Evolutionary conservation across 1,140 invertebrate species (phyloP).

Genomic region (Kradibia gibbosae): DNA sequence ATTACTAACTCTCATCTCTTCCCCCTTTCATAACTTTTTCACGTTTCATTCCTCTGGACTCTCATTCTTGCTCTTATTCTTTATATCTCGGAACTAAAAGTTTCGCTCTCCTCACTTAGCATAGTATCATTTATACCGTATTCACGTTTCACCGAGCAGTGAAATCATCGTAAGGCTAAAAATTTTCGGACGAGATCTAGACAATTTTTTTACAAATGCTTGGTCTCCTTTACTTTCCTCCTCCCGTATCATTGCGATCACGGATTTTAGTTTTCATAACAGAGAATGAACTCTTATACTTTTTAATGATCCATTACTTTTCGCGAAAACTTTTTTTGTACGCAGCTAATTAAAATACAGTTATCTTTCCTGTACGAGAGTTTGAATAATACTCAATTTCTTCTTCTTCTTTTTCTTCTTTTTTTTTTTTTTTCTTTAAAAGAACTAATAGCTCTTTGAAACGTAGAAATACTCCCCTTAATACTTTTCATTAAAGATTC

Average conservation of each 20-base stretch:
- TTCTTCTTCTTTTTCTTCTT: no score
- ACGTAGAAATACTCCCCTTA: not conserved
- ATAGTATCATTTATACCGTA: not conserved
- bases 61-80: not conserved
- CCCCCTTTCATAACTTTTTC: slow-evolving; percentile 12
- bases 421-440: not conserved
- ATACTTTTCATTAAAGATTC: no score
- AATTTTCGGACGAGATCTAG: not conserved
- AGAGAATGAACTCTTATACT: slow-evolving; percentile 27
- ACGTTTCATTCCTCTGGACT: not conserved
- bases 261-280: slow-evolving; percentile 37
- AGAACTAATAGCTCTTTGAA: slow-evolving; percentile 10
- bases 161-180: slow-evolving; percentile 39
- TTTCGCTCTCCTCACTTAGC: slow-evolving; percentile 35
- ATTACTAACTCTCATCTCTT: not conserved
- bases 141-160: not conserved
- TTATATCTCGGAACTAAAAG: slow-evolving; percentile 23
- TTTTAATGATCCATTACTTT: slow-evolving; percentile 9
- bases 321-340: slow-evolving; percentile 8
- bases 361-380: not conserved
- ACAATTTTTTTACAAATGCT: slow-evolving; percentile 7
- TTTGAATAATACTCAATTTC: slow-evolving; percentile 14
- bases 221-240: not conserved
- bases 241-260: slow-evolving; percentile 21
- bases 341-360: not conserved